Evolutionary conservation across 2,797 vertebrate species (phyloP).

Genomic region (Helostoma temminkii): DNA sequence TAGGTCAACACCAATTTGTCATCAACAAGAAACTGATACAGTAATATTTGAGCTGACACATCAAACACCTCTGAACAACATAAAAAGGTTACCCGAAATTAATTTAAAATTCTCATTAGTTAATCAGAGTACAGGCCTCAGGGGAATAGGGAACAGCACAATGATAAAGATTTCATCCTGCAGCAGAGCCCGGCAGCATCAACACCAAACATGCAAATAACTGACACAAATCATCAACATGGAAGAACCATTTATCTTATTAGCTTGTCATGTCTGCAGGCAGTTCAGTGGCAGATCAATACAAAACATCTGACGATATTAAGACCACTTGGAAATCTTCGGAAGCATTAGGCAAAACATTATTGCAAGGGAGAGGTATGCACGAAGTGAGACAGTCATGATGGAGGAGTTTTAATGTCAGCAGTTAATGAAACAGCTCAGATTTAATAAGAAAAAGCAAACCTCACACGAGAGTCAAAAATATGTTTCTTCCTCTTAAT

Average conservation of each 20-base stretch:
- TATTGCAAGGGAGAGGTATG: constrained; percentile 75
- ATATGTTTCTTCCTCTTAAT: too few species aligned
- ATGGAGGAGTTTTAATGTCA: constrained; percentile 35
- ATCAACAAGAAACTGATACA: constrained; percentile 43
- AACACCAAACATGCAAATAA: constrained; percentile 77
- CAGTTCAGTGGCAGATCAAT: constrained; percentile 37
- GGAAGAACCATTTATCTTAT: constrained; percentile 69
- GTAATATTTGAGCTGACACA: constrained; percentile 45
- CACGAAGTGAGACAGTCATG: constrained; percentile 24
- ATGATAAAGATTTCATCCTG: constrained; percentile 31
- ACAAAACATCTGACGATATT: constrained; percentile 47
- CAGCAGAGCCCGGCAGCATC: constrained; percentile 36
- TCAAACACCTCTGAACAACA: constrained; percentile 45
- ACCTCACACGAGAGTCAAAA: too few species aligned
- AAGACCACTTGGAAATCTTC: constrained; percentile 76
- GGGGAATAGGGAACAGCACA: constrained; percentile 43
- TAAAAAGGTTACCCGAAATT: constrained; percentile 11
- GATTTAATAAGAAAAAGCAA: constrained; percentile 42
- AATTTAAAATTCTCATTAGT: constrained; percentile 16
- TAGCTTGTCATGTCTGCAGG: constrained; percentile 55
- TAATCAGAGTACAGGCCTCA: constrained; percentile 42
- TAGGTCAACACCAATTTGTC: constrained; percentile 36
- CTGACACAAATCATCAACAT: constrained; percentile 63
- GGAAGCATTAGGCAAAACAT: constrained; percentile 79
- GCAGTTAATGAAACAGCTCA: constrained; percentile 44